These are phyloP conservation scores for Parazoanthus darwini DNA, from an alignment of 92 coral and sea anemone species.

Conservation along the genomic window DNA sequence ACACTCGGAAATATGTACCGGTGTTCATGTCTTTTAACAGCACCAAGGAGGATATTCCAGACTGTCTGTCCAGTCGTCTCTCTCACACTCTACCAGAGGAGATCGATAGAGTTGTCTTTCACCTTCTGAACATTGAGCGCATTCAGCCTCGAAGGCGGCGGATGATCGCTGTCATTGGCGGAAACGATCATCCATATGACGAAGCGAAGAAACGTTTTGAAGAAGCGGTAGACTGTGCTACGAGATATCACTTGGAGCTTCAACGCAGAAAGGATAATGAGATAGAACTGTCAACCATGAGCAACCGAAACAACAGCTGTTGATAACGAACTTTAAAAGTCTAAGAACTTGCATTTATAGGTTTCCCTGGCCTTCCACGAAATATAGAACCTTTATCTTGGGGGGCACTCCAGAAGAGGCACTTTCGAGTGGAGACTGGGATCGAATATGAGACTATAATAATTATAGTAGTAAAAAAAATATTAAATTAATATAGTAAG, in stretches of 20 bases:
- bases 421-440: too few species aligned
- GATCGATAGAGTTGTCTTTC: constrained; percentile 72
- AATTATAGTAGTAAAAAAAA: too few species aligned
- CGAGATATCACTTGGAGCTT: constrained; percentile 5
- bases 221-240: constrained; percentile 46
- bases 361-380: too few species aligned
- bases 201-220: constrained; percentile 61
- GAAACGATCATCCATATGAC: constrained; percentile 72
- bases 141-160: constrained; percentile 74
- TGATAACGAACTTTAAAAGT: background rate
- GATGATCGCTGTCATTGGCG: constrained; percentile 75
- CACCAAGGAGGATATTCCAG: constrained; percentile 63
- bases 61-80: constrained; percentile 63
- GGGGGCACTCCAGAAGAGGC: too few species aligned
- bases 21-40: constrained; percentile 74
- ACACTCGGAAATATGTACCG: constrained; percentile 67
- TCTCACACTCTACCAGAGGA: constrained; percentile 65
- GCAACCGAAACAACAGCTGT: background rate
- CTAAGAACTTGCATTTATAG: too few species aligned
- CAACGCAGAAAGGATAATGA: background rate
- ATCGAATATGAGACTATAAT: too few species aligned
- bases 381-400: too few species aligned
- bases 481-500: too few species aligned
- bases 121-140: constrained; percentile 70
- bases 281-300: background rate